A percentile compares a stretch with the other conserved stretches of the same genome.
phyloP scores from a whole-genome alignment of 2,113 vertebrate genomes.

The Sinosuthora webbiana region DNA sequence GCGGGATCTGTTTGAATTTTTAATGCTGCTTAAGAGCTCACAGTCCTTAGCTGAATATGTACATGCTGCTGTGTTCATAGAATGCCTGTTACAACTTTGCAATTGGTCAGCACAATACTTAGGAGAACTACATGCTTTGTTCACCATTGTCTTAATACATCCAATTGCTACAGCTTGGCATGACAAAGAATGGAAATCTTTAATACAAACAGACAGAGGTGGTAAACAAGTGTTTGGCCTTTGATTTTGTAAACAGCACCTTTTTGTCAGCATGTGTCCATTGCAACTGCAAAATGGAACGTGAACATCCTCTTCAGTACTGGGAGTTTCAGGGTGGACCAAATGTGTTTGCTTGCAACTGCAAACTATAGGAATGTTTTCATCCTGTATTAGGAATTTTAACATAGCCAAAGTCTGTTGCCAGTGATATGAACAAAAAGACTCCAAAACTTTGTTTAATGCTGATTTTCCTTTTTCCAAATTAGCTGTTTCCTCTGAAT shows the following conservation, averaged over 20 bases:
- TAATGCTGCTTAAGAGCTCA: constrained; percentile 55
- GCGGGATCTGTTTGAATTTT: constrained; percentile 64
- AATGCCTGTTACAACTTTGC: constrained; percentile 49
- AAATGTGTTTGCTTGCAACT: constrained; percentile 65
- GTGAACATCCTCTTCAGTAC: constrained; percentile 65
- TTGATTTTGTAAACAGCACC: constrained; percentile 78
- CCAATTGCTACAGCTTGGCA: constrained; percentile 78
- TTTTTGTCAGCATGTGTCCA: constrained; percentile 74
- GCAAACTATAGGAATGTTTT: constrained; percentile 66
- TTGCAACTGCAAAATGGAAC: constrained; percentile 73
- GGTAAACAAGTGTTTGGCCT: constrained; percentile 70
- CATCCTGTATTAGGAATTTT: constrained; percentile 80
- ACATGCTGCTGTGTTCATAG: constrained; percentile 40
- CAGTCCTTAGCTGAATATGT: constrained; percentile 47
- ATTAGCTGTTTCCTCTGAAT: constrained; percentile 81
- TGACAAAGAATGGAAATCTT: constrained; percentile 79
- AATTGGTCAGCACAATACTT: constrained; percentile 66
- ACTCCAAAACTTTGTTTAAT: constrained; percentile 84
- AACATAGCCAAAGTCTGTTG: constrained; percentile 82
- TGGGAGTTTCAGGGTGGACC: constrained; percentile 67
- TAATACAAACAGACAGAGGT: constrained; percentile 76
- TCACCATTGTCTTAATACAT: constrained; percentile 74
- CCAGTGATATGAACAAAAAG: constrained; percentile 83
- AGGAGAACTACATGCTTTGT: constrained; percentile 72
- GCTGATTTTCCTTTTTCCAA: constrained; percentile 80